Evolutionary conservation across 2,888 invertebrate species (phyloP), one percentile per base, ranked within the genome.

Genomic region (Drosophila borborema): DNA sequence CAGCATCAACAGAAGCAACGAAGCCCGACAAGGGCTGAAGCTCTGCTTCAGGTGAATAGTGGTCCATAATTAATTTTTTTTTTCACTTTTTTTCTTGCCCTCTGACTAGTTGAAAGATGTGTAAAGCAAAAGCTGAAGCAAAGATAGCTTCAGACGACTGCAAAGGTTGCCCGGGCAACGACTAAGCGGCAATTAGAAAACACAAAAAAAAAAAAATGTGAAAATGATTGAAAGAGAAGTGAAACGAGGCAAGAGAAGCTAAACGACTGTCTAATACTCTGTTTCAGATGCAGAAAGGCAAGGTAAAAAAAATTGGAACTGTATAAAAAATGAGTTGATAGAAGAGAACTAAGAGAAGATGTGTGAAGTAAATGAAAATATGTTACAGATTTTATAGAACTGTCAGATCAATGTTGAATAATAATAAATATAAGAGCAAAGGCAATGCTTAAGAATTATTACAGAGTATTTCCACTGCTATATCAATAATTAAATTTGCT

Each of bases 41-140:
- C 31, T 59, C 53, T 40, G 36, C 43, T 53, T n/a, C 51, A 77
- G 74, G 77, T 67, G 45, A 68, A 54, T 61, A 73, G 82, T 77
- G 68, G 61, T 54, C 40, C 79, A 79, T 84, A 84, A 84, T 87
- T 84, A 87, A 84, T 86, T 68, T 83, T 74, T 84, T 7, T 10
- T 48, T 20, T 23, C 8, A 46, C 38, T 20, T 41, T 31, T 23
- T 23, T 5, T 10, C 12, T 6, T 40, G 20, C 23, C 18, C 23
- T 43, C 45, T 69, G 73, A 41, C 23, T 62, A 63, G 64, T 38
- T 55, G 18, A 38, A 49, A 55, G 69, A 20, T 43, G 61, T 53
- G 53, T 16, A 54, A 38, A 51, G 49, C 43, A 55, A 55, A 36
- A 34, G 14, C 28, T 28, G 38, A 6, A 18, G 48, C 38, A 18